A percentile compares a stretch with the other conserved stretches of the same genome.
phyloP scores from a whole-genome alignment of 2,113 vertebrate genomes.

The Chionis minor region DNA sequence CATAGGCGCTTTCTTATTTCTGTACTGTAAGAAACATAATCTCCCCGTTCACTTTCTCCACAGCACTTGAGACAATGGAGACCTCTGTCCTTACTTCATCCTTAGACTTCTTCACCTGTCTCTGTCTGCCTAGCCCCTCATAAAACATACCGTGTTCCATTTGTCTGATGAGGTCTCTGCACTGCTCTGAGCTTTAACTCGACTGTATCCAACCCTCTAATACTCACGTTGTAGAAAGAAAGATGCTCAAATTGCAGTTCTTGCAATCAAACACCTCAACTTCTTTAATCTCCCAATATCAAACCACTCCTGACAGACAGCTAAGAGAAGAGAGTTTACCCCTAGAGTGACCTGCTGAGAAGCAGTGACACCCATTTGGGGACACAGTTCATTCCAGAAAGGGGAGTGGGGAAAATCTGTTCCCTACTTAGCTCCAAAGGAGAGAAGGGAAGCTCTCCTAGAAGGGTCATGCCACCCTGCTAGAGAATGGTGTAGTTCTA shows the following conservation, averaged over 20 bases:
- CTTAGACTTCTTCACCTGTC: background rate
- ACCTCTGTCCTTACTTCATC: background rate
- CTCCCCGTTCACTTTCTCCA: background rate
- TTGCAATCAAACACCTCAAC: background rate
- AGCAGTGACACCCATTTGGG: background rate
- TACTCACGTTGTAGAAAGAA: background rate
- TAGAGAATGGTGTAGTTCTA: background rate
- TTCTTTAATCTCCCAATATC: background rate
- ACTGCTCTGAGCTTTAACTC: background rate
- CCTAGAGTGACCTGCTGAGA: background rate
- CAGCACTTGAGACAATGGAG: background rate
- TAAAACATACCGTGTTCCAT: background rate
- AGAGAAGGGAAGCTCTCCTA: background rate
- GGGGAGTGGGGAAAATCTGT: background rate
- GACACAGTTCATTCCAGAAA: background rate
- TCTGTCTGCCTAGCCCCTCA: background rate
- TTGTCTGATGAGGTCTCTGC: background rate
- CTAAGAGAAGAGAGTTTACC: background rate
- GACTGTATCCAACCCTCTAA: background rate
- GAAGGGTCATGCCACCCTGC: accelerated
- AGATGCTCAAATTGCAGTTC: background rate
- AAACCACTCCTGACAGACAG: background rate
- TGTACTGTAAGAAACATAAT: background rate
- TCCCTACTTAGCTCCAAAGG: background rate
- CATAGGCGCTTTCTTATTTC: background rate